Percentiles rank a stretch among this genome's conserved stretches.
phyloP scores from a whole-genome alignment of 2,888 invertebrate species.

The Drosophila differens region DNA sequence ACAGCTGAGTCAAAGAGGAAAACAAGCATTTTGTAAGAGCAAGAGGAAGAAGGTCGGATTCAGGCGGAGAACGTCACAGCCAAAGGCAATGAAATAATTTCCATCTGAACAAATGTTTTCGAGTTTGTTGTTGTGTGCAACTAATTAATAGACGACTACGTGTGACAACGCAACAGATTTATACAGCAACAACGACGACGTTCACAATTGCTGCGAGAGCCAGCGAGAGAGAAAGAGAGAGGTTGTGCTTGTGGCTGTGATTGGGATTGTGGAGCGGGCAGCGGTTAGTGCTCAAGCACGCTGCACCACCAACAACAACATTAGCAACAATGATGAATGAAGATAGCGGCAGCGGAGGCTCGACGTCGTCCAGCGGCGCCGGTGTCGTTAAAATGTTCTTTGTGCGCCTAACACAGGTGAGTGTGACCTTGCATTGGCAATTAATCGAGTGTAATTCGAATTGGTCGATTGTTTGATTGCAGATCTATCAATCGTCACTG shows the following conservation, averaged over 20 bases:
- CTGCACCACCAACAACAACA: conserved; percentile 19
- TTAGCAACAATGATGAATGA: conserved; percentile 84
- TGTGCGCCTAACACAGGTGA: conserved; percentile 85
- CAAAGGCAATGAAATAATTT: conserved; percentile 71
- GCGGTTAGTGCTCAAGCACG: conserved; percentile 26
- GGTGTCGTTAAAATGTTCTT: conserved; percentile 84
- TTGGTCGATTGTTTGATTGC: conserved; percentile 13
- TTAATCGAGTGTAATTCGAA: background rate
- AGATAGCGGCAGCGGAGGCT: conserved; percentile 76
- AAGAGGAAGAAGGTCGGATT: conserved; percentile 45
- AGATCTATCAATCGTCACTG: conserved; percentile 91
- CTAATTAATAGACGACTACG: conserved; percentile 38
- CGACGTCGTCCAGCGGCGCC: conserved; percentile 76
- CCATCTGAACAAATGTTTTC: conserved; percentile 39
- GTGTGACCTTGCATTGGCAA: conserved; percentile 5
- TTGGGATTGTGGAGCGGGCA: conserved; percentile 13
- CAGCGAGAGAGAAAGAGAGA: conserved; percentile 1
- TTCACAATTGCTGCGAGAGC: conserved; percentile 23
- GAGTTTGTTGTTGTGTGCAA: conserved; percentile 44
- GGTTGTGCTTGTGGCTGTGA: conserved; percentile 4
- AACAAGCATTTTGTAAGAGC: conserved; percentile 43
- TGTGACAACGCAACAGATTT: conserved; percentile 6
- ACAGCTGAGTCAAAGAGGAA: conserved; percentile 29
- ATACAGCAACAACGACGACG: conserved; percentile 17
- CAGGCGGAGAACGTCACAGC: conserved; percentile 47